Percentiles rank a stretch among this genome's conserved stretches.
Conservation (phyloP, 2,113 vertebrate species). For the Turdus rufiventris region DNA sequence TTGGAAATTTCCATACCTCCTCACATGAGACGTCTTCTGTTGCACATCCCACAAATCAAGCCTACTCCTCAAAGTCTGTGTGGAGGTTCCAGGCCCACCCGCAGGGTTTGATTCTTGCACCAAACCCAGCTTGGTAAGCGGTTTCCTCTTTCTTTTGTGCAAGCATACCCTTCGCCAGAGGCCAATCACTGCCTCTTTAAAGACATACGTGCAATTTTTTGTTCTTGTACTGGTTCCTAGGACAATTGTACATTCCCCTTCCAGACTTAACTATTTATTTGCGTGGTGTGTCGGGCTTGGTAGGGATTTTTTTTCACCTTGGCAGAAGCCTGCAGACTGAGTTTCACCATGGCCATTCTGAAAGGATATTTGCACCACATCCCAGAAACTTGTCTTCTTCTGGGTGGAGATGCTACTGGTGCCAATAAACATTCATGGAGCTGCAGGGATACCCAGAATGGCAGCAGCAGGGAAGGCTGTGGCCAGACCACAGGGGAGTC, state of each 20-base stretch:
- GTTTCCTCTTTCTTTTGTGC: neutral
- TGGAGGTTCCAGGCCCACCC: neutral
- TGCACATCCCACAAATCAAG: neutral
- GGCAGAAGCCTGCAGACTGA: neutral
- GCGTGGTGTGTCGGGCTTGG: neutral
- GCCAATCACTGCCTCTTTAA: neutral
- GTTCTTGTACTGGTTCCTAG: neutral
- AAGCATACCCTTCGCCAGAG: neutral
- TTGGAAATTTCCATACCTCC: neutral
- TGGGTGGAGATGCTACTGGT: neutral
- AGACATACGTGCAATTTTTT: neutral
- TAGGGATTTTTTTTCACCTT: neutral
- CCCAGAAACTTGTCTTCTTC: neutral
- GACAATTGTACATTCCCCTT: neutral
- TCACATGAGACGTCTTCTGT: neutral
- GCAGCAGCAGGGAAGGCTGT: neutral
- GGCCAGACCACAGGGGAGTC: neutral
- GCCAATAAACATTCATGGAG: neutral
- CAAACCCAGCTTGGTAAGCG: neutral
- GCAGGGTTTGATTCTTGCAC: neutral
- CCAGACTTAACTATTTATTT: neutral
- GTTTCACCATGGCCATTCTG: neutral
- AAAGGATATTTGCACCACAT: neutral
- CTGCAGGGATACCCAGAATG: neutral
- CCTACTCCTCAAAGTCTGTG: neutral